A percentile compares a stretch with the other conserved stretches of the same genome.
Evolutionary conservation across 92 coral and sea anemone species (phyloP).

Genomic region (Chrysogorgia sp.): DNA sequence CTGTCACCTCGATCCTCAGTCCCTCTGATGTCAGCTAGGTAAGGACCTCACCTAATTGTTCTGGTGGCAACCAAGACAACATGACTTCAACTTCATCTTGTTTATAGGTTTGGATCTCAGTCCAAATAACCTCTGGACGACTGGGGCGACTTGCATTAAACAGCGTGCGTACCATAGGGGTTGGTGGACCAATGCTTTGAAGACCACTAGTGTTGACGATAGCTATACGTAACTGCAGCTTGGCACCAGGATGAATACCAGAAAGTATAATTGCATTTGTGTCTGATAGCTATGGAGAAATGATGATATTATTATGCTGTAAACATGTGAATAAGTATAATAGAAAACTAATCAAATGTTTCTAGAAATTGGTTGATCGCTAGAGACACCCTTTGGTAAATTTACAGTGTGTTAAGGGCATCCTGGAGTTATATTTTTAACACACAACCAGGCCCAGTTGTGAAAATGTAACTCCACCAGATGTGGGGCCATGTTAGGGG

Average conservation of each 20-base stretch:
- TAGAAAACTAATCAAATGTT: too few species aligned
- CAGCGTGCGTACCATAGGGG: conserved; percentile 35
- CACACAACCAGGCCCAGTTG: too few species aligned
- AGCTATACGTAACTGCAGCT: conserved; percentile 59
- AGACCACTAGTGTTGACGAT: conserved; percentile 52
- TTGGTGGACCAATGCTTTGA: conserved; percentile 57
- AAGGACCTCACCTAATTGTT: conserved; percentile 48
- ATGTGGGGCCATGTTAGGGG: too few species aligned
- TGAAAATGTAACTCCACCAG: too few species aligned
- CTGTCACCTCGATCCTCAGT: too few species aligned
- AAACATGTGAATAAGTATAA: too few species aligned
- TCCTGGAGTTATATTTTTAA: too few species aligned
- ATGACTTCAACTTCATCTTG: conserved; percentile 46
- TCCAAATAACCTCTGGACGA: conserved; percentile 59
- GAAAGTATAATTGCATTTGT: not conserved
- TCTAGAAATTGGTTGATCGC: too few species aligned
- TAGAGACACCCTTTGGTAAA: too few species aligned
- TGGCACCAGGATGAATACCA: not conserved
- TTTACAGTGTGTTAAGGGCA: too few species aligned
- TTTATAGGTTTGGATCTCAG: conserved; percentile 9
- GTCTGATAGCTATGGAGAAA: not conserved
- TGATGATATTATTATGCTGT: too few species aligned
- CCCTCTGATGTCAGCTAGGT: not conserved
- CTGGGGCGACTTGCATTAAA: conserved; percentile 53
- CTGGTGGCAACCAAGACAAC: conserved; percentile 70